A percentile compares a stretch with the other conserved stretches of the same genome.
Evolutionary conservation across 2,888 invertebrate species (phyloP).

Genomic region (Caenorhabditis sinica): DNA sequence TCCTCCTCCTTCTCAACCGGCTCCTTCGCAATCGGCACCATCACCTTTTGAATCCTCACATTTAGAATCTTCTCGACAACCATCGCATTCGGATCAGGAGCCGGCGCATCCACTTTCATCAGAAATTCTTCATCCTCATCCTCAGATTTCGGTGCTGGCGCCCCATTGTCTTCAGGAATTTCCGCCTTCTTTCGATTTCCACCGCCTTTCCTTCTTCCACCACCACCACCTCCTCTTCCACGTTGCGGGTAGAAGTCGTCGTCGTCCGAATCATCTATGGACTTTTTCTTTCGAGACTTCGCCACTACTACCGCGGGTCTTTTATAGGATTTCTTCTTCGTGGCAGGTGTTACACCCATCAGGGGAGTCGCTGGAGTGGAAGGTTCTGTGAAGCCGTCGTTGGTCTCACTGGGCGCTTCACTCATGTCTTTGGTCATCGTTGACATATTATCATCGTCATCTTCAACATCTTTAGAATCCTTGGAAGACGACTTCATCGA

Average conservation of each 20-base stretch:
- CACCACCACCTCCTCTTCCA: conserved; percentile 48
- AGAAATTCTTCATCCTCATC: conserved; percentile 64
- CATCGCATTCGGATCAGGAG: conserved; percentile 55
- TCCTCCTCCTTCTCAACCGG: conserved; percentile 57
- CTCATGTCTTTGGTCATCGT: conserved; percentile 48
- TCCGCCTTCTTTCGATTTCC: conserved; percentile 40
- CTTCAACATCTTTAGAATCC: conserved; percentile 31
- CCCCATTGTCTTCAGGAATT: conserved; percentile 23
- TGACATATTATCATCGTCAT: conserved; percentile 52
- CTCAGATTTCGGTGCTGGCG: conserved; percentile 16
- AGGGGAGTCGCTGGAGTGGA: conserved; percentile 66
- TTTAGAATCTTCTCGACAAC: conserved; percentile 69
- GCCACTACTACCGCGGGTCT: conserved; percentile 45
- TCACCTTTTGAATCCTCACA: conserved; percentile 39
- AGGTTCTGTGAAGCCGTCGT: conserved; percentile 70
- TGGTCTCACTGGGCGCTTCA: conserved; percentile 57
- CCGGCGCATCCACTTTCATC: conserved; percentile 49
- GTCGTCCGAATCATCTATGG: conserved; percentile 66
- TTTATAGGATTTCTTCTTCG: conserved; percentile 43
- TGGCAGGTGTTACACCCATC: conserved; percentile 8
- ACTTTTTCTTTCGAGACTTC: conserved; percentile 67
- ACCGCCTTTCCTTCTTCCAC: not conserved
- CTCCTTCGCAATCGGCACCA: conserved; percentile 32
- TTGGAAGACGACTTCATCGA: conserved; percentile 10
- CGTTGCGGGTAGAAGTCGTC: conserved; percentile 65